Evolutionary conservation across 2,888 invertebrate species (phyloP).

Genomic region (Pristionchus arcanus): DNA sequence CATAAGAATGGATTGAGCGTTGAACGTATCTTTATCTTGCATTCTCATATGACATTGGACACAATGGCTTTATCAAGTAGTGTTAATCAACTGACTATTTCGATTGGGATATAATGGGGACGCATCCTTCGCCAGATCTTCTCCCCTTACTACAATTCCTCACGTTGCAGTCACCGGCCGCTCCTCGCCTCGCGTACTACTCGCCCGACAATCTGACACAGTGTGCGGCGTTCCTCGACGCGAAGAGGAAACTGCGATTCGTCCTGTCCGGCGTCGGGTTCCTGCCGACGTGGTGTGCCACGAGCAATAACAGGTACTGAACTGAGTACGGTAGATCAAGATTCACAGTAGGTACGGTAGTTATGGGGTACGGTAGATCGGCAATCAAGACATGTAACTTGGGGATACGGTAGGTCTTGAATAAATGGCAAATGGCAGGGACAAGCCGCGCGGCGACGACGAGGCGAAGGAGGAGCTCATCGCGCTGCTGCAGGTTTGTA

Average conservation of each 20-base stretch:
- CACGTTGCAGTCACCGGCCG: not conserved
- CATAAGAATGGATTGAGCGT: too few species aligned
- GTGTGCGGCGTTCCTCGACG: conserved; percentile 84
- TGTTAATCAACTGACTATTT: too few species aligned
- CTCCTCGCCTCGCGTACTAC: conserved; percentile 68
- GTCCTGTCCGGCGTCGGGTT: conserved; percentile 90
- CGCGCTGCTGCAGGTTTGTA: conserved; percentile 43
- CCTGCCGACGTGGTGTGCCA: conserved; percentile 57
- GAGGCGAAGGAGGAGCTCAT: conserved; percentile 49
- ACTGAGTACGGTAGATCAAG: not conserved
- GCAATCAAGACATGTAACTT: too few species aligned
- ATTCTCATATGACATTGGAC: too few species aligned
- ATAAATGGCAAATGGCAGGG: not conserved
- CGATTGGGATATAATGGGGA: too few species aligned
- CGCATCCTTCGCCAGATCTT: too few species aligned
- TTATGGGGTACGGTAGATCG: not conserved
- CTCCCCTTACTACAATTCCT: too few species aligned
- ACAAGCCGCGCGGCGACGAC: not conserved
- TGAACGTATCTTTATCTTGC: too few species aligned
- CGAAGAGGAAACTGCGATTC: conserved; percentile 91
- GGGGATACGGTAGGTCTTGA: not conserved
- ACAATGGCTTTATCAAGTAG: too few species aligned
- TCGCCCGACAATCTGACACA: conserved; percentile 67
- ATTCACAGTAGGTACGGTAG: too few species aligned
- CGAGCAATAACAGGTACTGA: not conserved